Percentiles rank a stretch among this genome's conserved stretches.
Conservation (phyloP, 2,888 invertebrate genomes). For the Imbricaverruca yamaguchii region DNA sequence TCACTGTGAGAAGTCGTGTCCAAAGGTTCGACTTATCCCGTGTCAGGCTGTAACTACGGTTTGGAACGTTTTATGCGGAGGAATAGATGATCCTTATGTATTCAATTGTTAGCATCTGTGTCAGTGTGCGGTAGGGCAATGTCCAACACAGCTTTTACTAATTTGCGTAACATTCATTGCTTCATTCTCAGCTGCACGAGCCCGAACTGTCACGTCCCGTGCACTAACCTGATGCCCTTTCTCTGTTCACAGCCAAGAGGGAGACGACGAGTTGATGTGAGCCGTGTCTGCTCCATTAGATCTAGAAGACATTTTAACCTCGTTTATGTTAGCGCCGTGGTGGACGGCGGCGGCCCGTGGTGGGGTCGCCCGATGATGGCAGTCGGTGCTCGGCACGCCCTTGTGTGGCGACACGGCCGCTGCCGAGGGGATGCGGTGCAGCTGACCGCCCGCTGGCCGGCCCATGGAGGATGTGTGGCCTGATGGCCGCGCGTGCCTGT, state of each 20-base stretch:
- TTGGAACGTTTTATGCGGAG: no score
- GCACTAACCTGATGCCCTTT: not conserved
- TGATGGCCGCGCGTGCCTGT: not conserved
- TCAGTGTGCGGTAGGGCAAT: no score
- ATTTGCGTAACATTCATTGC: not conserved
- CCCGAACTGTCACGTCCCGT: not conserved
- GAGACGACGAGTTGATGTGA: constrained; percentile 22
- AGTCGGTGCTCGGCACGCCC: not conserved
- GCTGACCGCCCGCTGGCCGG: not conserved
- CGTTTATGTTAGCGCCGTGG: not conserved
- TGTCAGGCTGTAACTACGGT: no score
- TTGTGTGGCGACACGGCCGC: not conserved
- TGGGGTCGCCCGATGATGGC: not conserved
- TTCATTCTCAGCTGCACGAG: not conserved
- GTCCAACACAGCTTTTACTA: no score
- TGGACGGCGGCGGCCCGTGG: not conserved
- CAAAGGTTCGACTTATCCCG: no score
- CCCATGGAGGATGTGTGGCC: not conserved
- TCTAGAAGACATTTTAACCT: constrained; percentile 21
- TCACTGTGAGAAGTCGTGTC: no score
- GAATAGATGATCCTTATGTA: no score
- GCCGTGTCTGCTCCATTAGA: not conserved
- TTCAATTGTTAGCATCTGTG: no score
- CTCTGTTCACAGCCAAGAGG: not conserved
- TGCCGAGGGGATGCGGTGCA: not conserved